Evolutionary conservation across 1,140 invertebrate species (phyloP).

Genomic region (Vollenhovia emeryi): DNA sequence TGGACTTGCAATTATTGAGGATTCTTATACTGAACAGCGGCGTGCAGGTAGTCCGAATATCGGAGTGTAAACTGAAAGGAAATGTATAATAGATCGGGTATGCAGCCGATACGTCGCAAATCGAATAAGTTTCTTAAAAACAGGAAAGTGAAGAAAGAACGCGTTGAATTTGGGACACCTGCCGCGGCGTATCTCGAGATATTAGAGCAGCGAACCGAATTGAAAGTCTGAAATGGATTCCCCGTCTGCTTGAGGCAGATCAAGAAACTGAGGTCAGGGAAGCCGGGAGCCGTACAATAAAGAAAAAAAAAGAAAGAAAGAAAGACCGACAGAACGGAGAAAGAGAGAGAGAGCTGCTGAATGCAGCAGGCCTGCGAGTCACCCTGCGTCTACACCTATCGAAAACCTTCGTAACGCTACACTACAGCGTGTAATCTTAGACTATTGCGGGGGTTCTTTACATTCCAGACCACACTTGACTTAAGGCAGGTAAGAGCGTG

Average conservation of each 20-base stretch:
- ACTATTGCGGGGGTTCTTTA: constrained; percentile 71
- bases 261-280: constrained; percentile 57
- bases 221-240: constrained; percentile 3
- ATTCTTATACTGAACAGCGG: background rate
- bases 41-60: background rate
- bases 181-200: background rate
- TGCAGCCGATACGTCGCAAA: background rate
- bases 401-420: constrained; percentile 68
- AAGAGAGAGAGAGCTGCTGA: constrained; percentile 18
- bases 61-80: background rate
- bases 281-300: constrained; percentile 29
- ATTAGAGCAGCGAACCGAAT: constrained; percentile 6
- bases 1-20: background rate
- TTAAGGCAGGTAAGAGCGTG: constrained; percentile 55
- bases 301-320: constrained; percentile 20
- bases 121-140: background rate
- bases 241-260: constrained; percentile 41
- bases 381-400: constrained; percentile 58
- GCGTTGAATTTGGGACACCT: background rate
- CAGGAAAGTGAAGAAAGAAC: background rate
- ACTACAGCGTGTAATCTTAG: constrained; percentile 70
- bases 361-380: constrained; percentile 31
- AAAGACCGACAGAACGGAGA: constrained; percentile 5
- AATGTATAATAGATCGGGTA: background rate
- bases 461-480: constrained; percentile 74